Base-by-base conservation (phyloP, 2,113 vertebrate genomes). In the Argyrosomus japonicus region DNA sequence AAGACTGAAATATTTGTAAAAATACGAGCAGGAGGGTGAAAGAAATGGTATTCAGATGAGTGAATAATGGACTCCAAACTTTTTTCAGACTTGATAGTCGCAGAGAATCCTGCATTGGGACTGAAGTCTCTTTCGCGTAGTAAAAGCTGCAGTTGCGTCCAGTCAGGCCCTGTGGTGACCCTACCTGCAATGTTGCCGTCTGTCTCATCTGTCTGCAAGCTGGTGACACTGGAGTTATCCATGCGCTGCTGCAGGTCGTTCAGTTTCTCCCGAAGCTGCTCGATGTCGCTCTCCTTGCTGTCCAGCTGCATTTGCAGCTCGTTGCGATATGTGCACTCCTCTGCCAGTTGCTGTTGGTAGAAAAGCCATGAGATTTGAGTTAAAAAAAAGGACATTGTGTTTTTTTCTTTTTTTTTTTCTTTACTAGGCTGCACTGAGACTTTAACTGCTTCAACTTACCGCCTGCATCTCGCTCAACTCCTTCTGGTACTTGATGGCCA, bases 231-330 rank as follows among this genome's bases (percentile, higher is more conserved):
- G 18, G 97, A 97, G 85, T 95, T 99, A 82, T 99, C 98, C 92
- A 99, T 96, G 70, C 97, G 96, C 84, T 95, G 96, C 82, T 97
- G 97, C 81, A 99, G 93, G 84, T 99, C 98, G 50, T 94, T 93
- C 71, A 99, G 96, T 89, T 98, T 98, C 85, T 97, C 96, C 14
- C 97, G 92, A 0, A 99, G 93, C 64, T 99, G 98, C 87, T 99
- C 98, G 83, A 99, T 98, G 90, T 99, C 97, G 48, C 98, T 99
- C 89, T 99, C 98, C 90, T 99, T 99, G 94, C 98, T 99, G 92
- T 97, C 98, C 87, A 99, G 90, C 90, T 99, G 98, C 98, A 99
- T 99, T 88, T 99, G 98, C 76, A 98, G 96, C 91, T 99, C 98
- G 27, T 96, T 99, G 92, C 93, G 97, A 80, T 97, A 96, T 0